Evolutionary conservation across 2,797 vertebrate genomes (phyloP).

Genomic region (Gadopsis bispinosus): DNA sequence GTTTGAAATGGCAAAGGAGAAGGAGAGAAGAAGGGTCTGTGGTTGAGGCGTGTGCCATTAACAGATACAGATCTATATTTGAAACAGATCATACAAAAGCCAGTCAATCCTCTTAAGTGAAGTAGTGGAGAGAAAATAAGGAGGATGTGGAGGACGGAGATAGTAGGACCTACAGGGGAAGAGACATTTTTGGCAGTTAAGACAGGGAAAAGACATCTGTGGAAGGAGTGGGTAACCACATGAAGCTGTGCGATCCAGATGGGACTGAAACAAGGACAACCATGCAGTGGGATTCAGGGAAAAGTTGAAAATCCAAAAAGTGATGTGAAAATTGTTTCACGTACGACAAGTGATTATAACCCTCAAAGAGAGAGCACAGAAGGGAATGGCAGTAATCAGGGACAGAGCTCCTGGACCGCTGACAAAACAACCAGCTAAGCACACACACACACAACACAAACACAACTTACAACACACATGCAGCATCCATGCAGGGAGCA

Average conservation of each 20-base stretch:
- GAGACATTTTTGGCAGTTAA: constrained; percentile 55
- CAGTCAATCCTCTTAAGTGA: constrained; percentile 55
- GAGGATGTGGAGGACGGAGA: constrained; percentile 38
- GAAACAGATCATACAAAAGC: constrained; percentile 59
- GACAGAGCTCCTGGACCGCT: constrained; percentile 31
- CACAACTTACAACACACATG: no score
- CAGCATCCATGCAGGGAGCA: no score
- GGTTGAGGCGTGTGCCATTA: constrained; percentile 57
- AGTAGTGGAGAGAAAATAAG: constrained; percentile 48
- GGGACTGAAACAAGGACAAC: constrained; percentile 36
- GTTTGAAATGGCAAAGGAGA: constrained; percentile 33
- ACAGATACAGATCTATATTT: constrained; percentile 63
- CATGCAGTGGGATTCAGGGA: background rate
- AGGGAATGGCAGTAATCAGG: constrained; percentile 40
- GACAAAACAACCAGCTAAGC: constrained; percentile 39
- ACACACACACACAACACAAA: constrained; percentile 9
- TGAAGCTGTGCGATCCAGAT: constrained; percentile 51
- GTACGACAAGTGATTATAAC: constrained; percentile 39
- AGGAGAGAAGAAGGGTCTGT: constrained; percentile 48
- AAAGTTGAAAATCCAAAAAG: constrained; percentile 36
- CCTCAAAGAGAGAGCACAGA: constrained; percentile 21
- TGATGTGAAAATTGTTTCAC: constrained; percentile 23
- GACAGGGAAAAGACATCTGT: constrained; percentile 57
- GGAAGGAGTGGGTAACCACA: constrained; percentile 55
- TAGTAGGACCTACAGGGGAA: constrained; percentile 23